These are phyloP conservation scores for Ophion ellenae DNA, from an alignment of 2,888 invertebrate genomes.

Conservation along the genomic window DNA sequence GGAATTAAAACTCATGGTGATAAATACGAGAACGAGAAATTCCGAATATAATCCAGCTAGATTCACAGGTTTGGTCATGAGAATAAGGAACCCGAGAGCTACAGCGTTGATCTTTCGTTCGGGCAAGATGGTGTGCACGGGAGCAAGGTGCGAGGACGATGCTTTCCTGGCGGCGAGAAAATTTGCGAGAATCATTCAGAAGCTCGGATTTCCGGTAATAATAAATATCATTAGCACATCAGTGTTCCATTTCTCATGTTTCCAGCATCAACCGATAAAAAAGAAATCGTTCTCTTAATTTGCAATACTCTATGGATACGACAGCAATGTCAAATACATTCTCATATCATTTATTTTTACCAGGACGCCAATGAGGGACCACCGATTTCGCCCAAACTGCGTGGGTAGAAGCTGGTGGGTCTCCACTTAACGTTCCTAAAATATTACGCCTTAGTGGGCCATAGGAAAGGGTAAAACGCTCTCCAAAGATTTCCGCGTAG, in stretches of 20 bases:
- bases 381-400: no score
- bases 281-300: no score
- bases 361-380: no score
- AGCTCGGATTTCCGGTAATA: conserved; percentile 90
- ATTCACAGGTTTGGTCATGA: conserved; percentile 93
- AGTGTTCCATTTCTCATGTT: neutral
- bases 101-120: conserved; percentile 91
- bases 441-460: no score
- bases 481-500: no score
- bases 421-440: no score
- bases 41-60: conserved; percentile 93
- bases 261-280: no score
- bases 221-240: neutral
- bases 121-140: conserved; percentile 93
- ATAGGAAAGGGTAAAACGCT: no score
- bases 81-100: conserved; percentile 91
- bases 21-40: conserved; percentile 92
- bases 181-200: conserved; percentile 93
- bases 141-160: conserved; percentile 91
- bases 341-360: no score
- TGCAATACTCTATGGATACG: no score
- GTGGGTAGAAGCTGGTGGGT: no score
- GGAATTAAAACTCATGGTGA: conserved; percentile 89
- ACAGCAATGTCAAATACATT: no score
- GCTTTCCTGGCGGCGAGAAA: conserved; percentile 91